Conservation (phyloP, 2,113 vertebrate species). For the Psittacula cyanocephala region DNA sequence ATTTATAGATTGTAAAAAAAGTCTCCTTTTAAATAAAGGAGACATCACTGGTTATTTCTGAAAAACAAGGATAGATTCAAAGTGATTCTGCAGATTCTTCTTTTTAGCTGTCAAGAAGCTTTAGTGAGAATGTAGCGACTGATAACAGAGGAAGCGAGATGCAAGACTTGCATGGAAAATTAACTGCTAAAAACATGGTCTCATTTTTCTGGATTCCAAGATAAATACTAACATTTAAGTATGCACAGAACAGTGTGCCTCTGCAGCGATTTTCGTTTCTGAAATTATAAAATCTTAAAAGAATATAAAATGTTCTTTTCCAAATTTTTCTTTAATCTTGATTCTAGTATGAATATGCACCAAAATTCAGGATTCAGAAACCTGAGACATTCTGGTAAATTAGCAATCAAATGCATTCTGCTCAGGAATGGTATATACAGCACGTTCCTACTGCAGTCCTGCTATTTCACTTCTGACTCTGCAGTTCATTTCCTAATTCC, state of each 20-base stretch:
- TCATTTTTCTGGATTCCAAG: constrained; percentile 11
- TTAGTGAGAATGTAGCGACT: not conserved
- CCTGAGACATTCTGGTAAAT: not conserved
- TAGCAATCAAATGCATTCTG: not conserved
- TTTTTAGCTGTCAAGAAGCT: not conserved
- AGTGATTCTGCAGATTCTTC: not conserved
- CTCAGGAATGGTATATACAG: not conserved
- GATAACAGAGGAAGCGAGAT: not conserved
- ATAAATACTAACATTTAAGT: not conserved
- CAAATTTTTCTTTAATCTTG: not conserved
- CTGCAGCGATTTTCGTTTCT: not conserved
- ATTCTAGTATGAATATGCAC: not conserved
- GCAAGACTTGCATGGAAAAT: not conserved
- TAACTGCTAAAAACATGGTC: not conserved
- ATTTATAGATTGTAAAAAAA: not conserved
- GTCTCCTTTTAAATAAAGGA: not conserved
- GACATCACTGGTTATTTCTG: not conserved
- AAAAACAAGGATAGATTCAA: not conserved
- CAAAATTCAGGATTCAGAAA: not conserved
- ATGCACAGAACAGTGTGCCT: not conserved
- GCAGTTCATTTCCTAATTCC: not conserved
- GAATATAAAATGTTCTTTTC: not conserved
- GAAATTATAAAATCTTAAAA: not conserved
- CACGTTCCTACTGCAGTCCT: not conserved
- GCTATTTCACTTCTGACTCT: not conserved